Evolutionary conservation across 2,113 vertebrate genomes (phyloP).

Genomic region (Mellivora capensis): DNA sequence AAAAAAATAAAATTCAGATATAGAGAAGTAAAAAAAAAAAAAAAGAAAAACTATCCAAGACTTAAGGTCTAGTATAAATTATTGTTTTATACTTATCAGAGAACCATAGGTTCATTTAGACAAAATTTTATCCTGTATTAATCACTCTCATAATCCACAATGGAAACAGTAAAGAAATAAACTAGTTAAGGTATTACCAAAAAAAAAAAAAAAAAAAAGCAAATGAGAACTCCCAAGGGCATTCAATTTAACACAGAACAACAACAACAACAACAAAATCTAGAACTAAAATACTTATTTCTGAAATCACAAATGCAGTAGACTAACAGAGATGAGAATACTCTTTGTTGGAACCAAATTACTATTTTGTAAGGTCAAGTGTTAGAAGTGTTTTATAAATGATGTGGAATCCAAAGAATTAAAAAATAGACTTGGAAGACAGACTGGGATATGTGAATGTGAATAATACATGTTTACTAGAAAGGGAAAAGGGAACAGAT

Average conservation of each 20-base stretch:
- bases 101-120: background rate
- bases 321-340: slow-evolving; percentile 4
- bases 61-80: background rate
- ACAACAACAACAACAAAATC: background rate
- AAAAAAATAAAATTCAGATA: no score
- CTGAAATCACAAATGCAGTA: slow-evolving; percentile 51
- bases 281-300: slow-evolving; percentile 39
- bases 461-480: slow-evolving; percentile 27
- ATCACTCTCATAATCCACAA: background rate
- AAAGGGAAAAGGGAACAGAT: background rate
- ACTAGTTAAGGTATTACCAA: background rate
- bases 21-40: no score
- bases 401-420: slow-evolving; percentile 16
- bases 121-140: background rate
- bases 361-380: slow-evolving; percentile 21
- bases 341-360: background rate
- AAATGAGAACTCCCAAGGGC: slow-evolving; percentile 10
- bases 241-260: slow-evolving; percentile 19
- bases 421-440: slow-evolving; percentile 1
- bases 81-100: background rate
- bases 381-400: slow-evolving; percentile 11
- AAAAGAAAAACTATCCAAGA: background rate
- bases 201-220: no score
- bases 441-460: background rate
- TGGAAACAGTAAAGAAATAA: background rate